phyloP scores from a whole-genome alignment of 2,888 invertebrate genomes.

The Maniola hyperantus region DNA sequence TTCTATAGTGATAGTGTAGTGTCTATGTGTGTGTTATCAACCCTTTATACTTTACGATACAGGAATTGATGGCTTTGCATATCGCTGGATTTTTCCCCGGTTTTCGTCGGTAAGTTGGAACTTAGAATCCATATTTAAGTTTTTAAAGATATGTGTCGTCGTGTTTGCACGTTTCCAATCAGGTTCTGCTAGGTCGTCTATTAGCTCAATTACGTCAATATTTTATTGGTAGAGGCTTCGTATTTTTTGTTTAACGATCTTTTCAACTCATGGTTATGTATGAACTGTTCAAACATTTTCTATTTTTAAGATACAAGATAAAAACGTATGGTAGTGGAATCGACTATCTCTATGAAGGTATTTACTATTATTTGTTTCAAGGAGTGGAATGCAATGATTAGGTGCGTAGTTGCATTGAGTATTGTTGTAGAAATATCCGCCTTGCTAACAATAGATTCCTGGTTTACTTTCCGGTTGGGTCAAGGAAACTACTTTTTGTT shows the following conservation, averaged over 20 bases:
- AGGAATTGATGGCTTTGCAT: conserved; percentile 58
- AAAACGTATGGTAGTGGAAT: conserved; percentile 2
- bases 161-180: conserved; percentile 14
- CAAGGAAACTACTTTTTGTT: conserved; percentile 3
- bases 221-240: conserved; percentile 38
- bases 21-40: conserved; percentile 57
- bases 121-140: neutral
- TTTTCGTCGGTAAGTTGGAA: conserved; percentile 42
- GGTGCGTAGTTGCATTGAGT: neutral
- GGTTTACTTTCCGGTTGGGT: conserved; percentile 6
- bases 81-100: conserved; percentile 52
- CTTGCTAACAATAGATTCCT: neutral
- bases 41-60: conserved; percentile 72
- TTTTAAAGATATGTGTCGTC: neutral
- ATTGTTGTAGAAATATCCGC: conserved; percentile 6
- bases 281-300: conserved; percentile 13
- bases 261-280: conserved; percentile 19
- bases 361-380: neutral
- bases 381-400: neutral
- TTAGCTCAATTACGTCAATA: conserved; percentile 42
- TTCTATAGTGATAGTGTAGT: conserved; percentile 41
- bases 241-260: conserved; percentile 13
- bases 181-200: conserved; percentile 23
- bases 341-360: neutral
- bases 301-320: neutral